Percentiles rank a stretch among this genome's conserved stretches.
phyloP scores from a whole-genome alignment of 92 coral and sea anemone genomes.

The Metridium senile region DNA sequence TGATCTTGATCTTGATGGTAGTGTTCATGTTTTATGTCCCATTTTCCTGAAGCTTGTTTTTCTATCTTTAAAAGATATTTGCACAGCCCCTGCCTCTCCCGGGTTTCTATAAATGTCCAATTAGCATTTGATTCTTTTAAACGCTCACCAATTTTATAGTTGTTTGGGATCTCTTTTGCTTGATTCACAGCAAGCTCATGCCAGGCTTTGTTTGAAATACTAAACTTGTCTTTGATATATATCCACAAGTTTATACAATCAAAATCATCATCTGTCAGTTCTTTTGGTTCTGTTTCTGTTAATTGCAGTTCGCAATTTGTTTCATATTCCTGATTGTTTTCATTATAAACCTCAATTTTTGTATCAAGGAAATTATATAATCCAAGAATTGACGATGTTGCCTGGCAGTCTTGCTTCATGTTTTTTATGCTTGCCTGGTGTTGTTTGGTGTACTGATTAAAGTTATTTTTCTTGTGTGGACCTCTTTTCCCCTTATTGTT shows the following conservation, averaged over 20 bases:
- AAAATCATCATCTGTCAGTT: conserved; percentile 31
- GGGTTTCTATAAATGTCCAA: conserved; percentile 49
- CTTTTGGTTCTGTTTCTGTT: conserved; percentile 19
- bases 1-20: conserved; percentile 32
- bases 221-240: conserved; percentile 48
- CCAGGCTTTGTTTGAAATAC: conserved; percentile 61
- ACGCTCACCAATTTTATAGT: conserved; percentile 26
- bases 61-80: conserved; percentile 48
- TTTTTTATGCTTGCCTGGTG: too few species aligned
- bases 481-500: too few species aligned
- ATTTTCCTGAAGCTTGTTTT: conserved; percentile 19
- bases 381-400: conserved; percentile 59
- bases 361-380: conserved; percentile 52
- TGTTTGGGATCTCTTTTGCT: conserved; percentile 41
- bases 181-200: conserved; percentile 57
- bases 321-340: conserved; percentile 34
- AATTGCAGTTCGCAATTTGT: conserved; percentile 39
- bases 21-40: conserved; percentile 24
- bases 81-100: conserved; percentile 46
- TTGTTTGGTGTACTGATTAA: too few species aligned
- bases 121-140: conserved; percentile 29
- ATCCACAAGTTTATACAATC: conserved; percentile 50
- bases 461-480: too few species aligned
- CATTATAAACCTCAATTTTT: conserved; percentile 54
- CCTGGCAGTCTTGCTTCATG: conserved; percentile 49